A percentile compares a stretch with the other conserved stretches of the same genome.
Evolutionary conservation across 2,888 invertebrate genomes (phyloP).

Genomic region (Dusona sp.): DNA sequence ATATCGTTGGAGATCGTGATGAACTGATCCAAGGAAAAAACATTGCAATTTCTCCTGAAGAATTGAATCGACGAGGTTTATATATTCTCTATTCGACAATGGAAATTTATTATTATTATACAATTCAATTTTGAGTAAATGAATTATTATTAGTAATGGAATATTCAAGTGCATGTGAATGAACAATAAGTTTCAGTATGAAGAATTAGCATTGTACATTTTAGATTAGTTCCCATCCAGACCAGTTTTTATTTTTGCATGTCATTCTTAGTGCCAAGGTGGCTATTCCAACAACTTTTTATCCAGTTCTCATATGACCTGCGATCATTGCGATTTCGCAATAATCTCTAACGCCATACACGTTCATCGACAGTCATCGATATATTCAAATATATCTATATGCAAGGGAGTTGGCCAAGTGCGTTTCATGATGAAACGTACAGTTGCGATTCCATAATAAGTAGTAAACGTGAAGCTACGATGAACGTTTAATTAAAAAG

Average conservation of each 20-base stretch:
- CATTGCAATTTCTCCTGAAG: neutral
- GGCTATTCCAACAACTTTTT: neutral
- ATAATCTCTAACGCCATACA: constrained; percentile 15
- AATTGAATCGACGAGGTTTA: neutral
- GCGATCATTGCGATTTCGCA: constrained; percentile 15
- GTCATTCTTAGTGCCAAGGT: constrained; percentile 9
- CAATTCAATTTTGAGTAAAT: too few relatives aligned
- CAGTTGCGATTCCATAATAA: neutral
- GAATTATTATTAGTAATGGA: too few relatives aligned
- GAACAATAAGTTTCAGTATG: neutral
- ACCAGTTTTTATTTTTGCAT: neutral
- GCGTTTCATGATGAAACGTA: neutral
- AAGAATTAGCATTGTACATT: neutral
- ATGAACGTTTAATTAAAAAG: neutral
- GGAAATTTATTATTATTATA: neutral
- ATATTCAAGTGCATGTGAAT: neutral
- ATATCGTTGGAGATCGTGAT: neutral
- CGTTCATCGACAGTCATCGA: constrained; percentile 2
- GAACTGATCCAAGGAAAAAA: neutral
- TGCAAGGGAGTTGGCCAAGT: constrained; percentile 1
- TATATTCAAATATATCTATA: too few relatives aligned
- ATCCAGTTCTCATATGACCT: constrained; percentile 2
- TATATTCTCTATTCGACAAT: neutral
- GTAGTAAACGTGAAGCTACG: neutral
- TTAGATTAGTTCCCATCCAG: neutral